Evolutionary conservation across 2,888 invertebrate genomes (phyloP).

Genomic region (Beris morrisii): DNA sequence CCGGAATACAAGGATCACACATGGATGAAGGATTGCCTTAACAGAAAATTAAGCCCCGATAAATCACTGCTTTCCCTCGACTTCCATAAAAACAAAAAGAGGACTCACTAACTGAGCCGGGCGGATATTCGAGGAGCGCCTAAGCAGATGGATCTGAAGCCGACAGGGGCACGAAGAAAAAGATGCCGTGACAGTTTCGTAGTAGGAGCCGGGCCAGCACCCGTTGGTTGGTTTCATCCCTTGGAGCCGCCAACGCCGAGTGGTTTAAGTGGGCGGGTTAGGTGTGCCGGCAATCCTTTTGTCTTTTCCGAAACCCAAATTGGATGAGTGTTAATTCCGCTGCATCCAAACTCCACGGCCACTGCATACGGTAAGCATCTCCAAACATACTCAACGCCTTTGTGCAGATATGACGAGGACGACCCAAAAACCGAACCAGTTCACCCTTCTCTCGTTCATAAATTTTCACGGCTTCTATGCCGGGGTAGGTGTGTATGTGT

Average conservation of each 20-base stretch:
- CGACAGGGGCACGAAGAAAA: background rate
- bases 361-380: constrained; percentile 31
- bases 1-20: constrained; percentile 31
- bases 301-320: constrained; percentile 18
- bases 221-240: no score
- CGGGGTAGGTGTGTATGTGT: constrained; percentile 24
- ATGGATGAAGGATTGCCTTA: constrained; percentile 34
- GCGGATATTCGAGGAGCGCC: no score
- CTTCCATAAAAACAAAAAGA: background rate
- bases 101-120: no score
- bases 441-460: constrained; percentile 22
- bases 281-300: constrained; percentile 23
- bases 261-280: constrained; percentile 5
- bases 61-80: constrained; percentile 25
- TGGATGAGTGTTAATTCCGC: constrained; percentile 35
- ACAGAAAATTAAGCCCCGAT: constrained; percentile 37
- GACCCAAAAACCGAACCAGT: constrained; percentile 24
- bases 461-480: constrained; percentile 23
- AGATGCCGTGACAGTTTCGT: background rate
- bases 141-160: constrained; percentile 7
- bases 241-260: background rate
- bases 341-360: constrained; percentile 31
- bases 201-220: no score
- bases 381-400: constrained; percentile 6
- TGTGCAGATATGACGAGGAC: constrained; percentile 27